phyloP scores from a whole-genome alignment of 2,797 vertebrate genomes.

The Trichosurus vulpecula region DNA sequence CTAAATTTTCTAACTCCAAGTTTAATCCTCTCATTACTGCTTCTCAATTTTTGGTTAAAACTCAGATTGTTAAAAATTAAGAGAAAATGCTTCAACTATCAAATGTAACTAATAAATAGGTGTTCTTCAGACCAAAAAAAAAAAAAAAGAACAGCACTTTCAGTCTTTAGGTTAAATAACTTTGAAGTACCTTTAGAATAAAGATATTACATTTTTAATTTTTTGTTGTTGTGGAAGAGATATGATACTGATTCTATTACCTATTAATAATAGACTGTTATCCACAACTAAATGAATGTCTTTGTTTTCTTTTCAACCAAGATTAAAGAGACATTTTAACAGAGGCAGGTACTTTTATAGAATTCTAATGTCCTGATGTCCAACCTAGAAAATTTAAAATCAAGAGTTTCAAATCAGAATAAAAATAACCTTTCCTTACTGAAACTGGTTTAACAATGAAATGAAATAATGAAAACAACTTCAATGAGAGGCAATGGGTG shows the following conservation, averaged over 20 bases:
- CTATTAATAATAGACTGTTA: neutral
- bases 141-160: neutral
- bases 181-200: neutral
- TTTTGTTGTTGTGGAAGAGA: neutral
- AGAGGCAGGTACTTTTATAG: neutral
- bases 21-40: neutral
- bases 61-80: neutral
- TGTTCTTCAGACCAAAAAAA: neutral
- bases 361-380: neutral
- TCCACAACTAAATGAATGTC: neutral
- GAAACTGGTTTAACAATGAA: neutral
- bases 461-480: no score
- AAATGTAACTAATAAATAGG: neutral
- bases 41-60: neutral
- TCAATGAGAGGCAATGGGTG: neutral
- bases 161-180: neutral
- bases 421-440: neutral
- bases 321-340: neutral
- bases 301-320: neutral
- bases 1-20: neutral
- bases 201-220: neutral
- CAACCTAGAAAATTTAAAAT: neutral
- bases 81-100: neutral
- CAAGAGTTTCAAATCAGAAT: neutral
- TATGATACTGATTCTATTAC: neutral